Base-by-base conservation (phyloP, 2,888 invertebrate genomes). In the Acheta domesticus region DNA sequence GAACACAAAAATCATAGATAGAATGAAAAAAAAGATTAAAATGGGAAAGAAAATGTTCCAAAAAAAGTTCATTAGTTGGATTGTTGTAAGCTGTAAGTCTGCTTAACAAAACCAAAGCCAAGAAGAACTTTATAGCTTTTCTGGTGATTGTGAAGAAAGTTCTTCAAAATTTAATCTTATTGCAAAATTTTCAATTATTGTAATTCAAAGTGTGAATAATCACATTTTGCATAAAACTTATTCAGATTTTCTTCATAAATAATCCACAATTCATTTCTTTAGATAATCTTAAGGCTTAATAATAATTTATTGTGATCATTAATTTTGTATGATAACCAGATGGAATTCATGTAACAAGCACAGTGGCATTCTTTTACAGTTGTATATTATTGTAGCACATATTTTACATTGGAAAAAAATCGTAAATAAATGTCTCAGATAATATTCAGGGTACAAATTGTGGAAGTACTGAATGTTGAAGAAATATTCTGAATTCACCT, bases 41-140 rank as follows among this genome's bases (percentile, higher is more conserved):
- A 62, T 14, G n/a, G 62, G 62, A 62, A 62, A 62, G 62, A 62
- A 62, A 62, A 62, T 19, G 16, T 19, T 62, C 62, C 62, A 62
- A 62, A 62, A 62, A 62, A 62, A 62, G 62, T 62, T 62, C 62
- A 19, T 62, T 62, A 62, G 62, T 62, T 62, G 62, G 62, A 62
- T 62, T 62, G 62, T 62, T 62, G 14, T 62, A 62, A 62, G 62
- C 62, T 62, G 62, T 62, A 62, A 62, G 62, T 62, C 16, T 62
- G 62, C 62, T 62, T 62, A 62, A 62, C 62, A 62, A 62, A 62
- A 62, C 62, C 62, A 62, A 62, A 62, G 62, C 62, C 14, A 62
- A 62, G 62, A 62, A 62, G 62, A 62, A 62, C 62, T 62, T 16
- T 12, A 62, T 62, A 62, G 62, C 62, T 62, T 62, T 62, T 62